A percentile compares a stretch with the other conserved stretches of the same genome.
phyloP scores from a whole-genome alignment of 2,888 invertebrate genomes.

The Trilocha varians region DNA sequence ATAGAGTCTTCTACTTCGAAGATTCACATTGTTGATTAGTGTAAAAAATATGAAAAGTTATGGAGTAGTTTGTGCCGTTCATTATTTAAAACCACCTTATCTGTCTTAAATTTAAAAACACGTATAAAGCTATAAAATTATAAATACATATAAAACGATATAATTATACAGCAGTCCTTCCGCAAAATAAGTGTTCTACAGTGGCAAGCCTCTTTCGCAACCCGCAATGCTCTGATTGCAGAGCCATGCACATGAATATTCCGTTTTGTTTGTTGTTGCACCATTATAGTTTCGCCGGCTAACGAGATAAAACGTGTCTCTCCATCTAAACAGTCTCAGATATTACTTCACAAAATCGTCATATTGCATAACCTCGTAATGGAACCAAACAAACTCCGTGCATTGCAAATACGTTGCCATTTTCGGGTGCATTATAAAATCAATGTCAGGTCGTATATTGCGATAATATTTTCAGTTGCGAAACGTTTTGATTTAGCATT shows the following conservation, averaged over 20 bases:
- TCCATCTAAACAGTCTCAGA: neutral
- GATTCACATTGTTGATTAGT: too few relatives aligned
- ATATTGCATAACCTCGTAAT: too few relatives aligned
- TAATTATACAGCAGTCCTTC: slow-evolving; percentile 28
- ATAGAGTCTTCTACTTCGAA: too few relatives aligned
- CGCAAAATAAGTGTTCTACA: slow-evolving; percentile 53
- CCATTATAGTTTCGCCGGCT: slow-evolving; percentile 21
- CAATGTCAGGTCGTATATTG: slow-evolving; percentile 34
- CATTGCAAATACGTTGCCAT: neutral
- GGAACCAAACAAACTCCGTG: neutral
- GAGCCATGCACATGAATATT: slow-evolving; percentile 38
- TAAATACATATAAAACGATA: neutral
- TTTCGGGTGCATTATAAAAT: slow-evolving; percentile 27
- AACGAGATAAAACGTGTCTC: neutral
- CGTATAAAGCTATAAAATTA: too few relatives aligned
- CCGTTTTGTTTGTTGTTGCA: slow-evolving; percentile 39
- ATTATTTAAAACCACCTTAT: too few relatives aligned
- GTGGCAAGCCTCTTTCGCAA: slow-evolving; percentile 62
- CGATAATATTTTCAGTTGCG: slow-evolving; percentile 8
- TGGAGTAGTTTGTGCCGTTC: too few relatives aligned
- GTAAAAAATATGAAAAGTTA: too few relatives aligned
- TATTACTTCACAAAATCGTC: neutral
- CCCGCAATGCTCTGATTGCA: slow-evolving; percentile 66
- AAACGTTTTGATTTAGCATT: slow-evolving; percentile 30
- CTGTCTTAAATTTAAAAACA: too few relatives aligned